Conservation (phyloP, 1,140 invertebrate species). For the Drosophila micromelanica region DNA sequence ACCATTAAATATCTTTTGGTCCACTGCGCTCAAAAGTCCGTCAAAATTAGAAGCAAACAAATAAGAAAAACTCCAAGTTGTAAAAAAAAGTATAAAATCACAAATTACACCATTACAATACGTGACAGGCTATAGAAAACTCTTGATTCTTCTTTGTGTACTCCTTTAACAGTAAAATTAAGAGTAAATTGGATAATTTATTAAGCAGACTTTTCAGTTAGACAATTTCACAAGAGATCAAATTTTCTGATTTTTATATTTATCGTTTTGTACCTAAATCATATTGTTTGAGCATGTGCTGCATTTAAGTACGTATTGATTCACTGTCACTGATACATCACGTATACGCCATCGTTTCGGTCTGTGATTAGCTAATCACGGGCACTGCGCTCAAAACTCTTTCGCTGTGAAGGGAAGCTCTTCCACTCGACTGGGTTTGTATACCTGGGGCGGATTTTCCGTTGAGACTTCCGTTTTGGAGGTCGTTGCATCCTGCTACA, state of each 20-base stretch:
- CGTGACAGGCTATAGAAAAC: slow-evolving; percentile 49
- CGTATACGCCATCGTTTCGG: slow-evolving; percentile 50
- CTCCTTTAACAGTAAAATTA: not conserved
- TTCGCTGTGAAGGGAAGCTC: slow-evolving; percentile 18
- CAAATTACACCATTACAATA: slow-evolving; percentile 59
- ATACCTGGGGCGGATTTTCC: slow-evolving; percentile 60
- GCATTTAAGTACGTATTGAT: slow-evolving; percentile 74
- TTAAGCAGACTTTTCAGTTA: too few species aligned
- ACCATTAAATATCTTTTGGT: slow-evolving; percentile 73
- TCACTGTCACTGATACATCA: slow-evolving; percentile 64
- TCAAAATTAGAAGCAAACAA: slow-evolving; percentile 68
- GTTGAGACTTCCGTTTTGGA: slow-evolving; percentile 72
- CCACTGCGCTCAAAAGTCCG: slow-evolving; percentile 64
- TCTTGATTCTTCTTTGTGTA: not conserved
- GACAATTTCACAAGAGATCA: too few species aligned
- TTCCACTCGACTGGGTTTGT: slow-evolving; percentile 56
- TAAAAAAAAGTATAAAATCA: slow-evolving; percentile 76
- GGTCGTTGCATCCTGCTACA: slow-evolving; percentile 49
- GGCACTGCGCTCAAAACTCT: slow-evolving; percentile 26
- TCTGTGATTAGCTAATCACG: slow-evolving; percentile 37
- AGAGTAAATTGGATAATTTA: not conserved
- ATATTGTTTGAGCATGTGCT: slow-evolving; percentile 47
- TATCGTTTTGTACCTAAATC: slow-evolving; percentile 26
- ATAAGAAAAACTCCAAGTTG: slow-evolving; percentile 75
- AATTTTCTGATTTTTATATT: slow-evolving; percentile 5